Base-by-base conservation (phyloP, 2,113 vertebrate genomes). In the Apistogramma diplotaenia region DNA sequence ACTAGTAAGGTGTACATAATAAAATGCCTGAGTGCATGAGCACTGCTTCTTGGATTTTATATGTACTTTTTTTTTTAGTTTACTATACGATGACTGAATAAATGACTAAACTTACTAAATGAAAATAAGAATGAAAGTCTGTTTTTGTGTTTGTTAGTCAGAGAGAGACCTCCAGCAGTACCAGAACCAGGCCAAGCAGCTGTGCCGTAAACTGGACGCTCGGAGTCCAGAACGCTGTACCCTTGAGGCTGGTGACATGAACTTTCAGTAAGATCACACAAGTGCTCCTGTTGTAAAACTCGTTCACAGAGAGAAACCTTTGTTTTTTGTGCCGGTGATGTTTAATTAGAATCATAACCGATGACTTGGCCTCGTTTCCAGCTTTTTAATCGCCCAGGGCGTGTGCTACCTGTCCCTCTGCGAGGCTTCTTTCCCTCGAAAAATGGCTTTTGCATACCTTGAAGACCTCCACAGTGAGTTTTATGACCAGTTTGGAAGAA, bases 181-280 rank as follows among this genome's bases (percentile, higher is more conserved):
- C 94, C 98, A 99, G 94, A 98, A 92, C 79, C 98, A 99, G 74
- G 98, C 98, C 27, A 99, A 99, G 83, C 97, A 98, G 89, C 96
- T 99, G 29, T 99, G 97, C 74, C 96, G 97, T 19, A 99, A 97
- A 78, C 89, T 99, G 72, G 98, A 97, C 2, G 96, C 97, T 74
- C 97, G 99, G 80, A 99, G 98, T 31, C 98, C 98, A 3, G 97
- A 96, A 1, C 95, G 98, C 7, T 99, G 98, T 73, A 99, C 98
- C 0, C 90, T 99, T 62, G 98, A 99, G 93, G 97, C 97, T 0
- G 96, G 97, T 12, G 89, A 95, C 80, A 95, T 99, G 96, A 93
- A 95, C 87, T 99, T 99, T 89, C 97, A 99, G 98, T 99, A 79
- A 97, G 98, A 96, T 35, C 15, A 77, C 21, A 21, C 29, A 27